Conservation (phyloP, 92 coral and sea anemone genomes). For the Hydrozoanthus gracilis region DNA sequence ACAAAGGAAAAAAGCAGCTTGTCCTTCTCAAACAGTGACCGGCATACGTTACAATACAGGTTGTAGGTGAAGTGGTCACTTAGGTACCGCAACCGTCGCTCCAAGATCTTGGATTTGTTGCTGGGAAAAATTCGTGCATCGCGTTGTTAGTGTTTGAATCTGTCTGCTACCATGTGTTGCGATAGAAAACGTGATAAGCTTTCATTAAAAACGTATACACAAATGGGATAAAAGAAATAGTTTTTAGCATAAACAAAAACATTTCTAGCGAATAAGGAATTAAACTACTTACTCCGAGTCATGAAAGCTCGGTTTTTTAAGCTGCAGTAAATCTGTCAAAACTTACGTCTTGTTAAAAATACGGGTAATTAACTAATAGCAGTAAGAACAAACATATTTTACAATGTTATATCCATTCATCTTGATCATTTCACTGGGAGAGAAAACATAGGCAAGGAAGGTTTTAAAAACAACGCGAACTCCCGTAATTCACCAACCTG, state of each 20-base stretch:
- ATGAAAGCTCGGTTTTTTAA: neutral
- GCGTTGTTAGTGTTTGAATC: no score
- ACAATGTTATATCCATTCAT: no score
- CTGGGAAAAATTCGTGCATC: constrained; percentile 44
- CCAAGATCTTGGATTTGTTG: constrained; percentile 98
- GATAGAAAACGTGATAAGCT: no score
- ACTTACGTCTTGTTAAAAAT: no score
- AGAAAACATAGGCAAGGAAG: neutral
- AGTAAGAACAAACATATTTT: no score
- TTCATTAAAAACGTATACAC: no score
- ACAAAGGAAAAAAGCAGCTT: constrained; percentile 97
- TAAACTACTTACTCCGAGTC: no score
- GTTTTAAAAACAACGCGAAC: neutral
- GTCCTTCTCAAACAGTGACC: constrained; percentile 99
- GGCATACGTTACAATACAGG: constrained; percentile 98
- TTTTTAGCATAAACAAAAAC: neutral
- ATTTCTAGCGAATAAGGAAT: neutral
- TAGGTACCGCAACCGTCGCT: constrained; percentile 95
- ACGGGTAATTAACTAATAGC: no score
- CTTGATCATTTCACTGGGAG: no score
- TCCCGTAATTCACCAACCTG: constrained; percentile 63
- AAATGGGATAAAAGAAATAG: neutral
- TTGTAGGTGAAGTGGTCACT: constrained; percentile 99
- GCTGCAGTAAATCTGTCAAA: neutral
- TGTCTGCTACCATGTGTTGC: no score